Conservation (phyloP, 2,113 vertebrate species). For the Empidonax traillii region DNA sequence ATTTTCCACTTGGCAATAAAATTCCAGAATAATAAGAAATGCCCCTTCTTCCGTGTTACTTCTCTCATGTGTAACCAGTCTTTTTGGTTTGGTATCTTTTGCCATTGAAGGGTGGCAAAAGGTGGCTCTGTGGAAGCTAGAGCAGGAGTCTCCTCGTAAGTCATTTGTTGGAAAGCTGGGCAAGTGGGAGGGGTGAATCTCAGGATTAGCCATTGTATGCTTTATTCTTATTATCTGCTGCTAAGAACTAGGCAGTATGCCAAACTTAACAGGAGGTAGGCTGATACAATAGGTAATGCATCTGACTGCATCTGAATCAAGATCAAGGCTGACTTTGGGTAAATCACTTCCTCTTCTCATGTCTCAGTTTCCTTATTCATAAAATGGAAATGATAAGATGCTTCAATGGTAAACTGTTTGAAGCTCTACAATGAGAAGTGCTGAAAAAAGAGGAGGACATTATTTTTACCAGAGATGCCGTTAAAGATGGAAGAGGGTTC, state of each 20-base stretch:
- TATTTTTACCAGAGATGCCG: neutral
- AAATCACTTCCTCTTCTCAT: neutral
- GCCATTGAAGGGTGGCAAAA: neutral
- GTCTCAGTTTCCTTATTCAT: neutral
- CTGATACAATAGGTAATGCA: neutral
- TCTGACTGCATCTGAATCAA: neutral
- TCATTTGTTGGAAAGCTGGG: neutral
- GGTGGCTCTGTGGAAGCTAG: neutral
- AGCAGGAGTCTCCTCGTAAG: neutral
- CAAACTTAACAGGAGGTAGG: neutral
- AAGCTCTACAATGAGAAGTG: neutral
- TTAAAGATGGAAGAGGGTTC: neutral
- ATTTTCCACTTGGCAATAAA: neutral
- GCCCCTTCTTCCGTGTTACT: neutral
- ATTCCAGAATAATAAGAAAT: neutral
- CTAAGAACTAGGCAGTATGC: neutral
- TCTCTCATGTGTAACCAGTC: neutral
- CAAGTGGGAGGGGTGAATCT: neutral
- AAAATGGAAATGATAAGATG: neutral
- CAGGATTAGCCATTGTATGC: neutral
- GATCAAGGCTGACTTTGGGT: neutral
- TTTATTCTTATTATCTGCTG: neutral
- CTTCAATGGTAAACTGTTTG: neutral
- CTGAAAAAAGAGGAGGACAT: neutral
- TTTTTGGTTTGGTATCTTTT: neutral